These are phyloP conservation scores for Apodemus sylvaticus DNA, from an alignment of 2,113 vertebrate species.

Conservation along the genomic window DNA sequence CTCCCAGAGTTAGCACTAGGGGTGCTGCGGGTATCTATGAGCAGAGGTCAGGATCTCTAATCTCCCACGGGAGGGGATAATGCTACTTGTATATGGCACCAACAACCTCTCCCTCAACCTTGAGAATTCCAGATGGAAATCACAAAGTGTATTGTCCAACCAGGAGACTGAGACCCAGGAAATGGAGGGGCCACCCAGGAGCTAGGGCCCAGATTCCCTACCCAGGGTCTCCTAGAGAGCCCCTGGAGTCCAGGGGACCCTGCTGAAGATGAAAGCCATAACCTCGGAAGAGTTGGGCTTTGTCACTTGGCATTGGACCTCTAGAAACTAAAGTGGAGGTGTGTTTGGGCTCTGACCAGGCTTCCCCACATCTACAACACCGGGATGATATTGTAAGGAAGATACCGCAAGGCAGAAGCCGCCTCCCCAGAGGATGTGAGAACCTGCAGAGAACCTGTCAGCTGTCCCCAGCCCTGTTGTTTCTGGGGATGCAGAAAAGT, in stretches of 20 bases:
- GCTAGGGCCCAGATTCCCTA: background rate
- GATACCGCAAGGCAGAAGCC: background rate
- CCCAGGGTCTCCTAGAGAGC: background rate
- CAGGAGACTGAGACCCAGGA: background rate
- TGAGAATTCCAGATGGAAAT: background rate
- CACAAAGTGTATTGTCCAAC: background rate
- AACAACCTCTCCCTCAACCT: background rate
- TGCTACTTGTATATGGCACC: background rate
- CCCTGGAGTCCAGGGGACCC: background rate
- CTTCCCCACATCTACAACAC: fast-evolving
- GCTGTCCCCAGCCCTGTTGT: fast-evolving
- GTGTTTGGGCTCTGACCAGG: background rate
- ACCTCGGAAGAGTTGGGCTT: background rate
- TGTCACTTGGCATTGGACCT: fast-evolving
- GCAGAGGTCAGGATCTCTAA: no score
- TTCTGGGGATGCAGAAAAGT: background rate
- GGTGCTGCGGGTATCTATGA: fast-evolving
- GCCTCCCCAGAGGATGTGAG: background rate
- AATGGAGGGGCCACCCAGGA: fast-evolving
- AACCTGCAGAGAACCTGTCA: fast-evolving
- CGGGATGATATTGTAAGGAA: background rate
- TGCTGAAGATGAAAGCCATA: fast-evolving
- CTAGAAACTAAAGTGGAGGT: background rate
- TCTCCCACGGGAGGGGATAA: background rate
- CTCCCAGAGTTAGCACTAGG: fast-evolving